These are phyloP conservation scores for Tridacna gigas DNA, from an alignment of 2,888 invertebrate species.

Conservation along the genomic window DNA sequence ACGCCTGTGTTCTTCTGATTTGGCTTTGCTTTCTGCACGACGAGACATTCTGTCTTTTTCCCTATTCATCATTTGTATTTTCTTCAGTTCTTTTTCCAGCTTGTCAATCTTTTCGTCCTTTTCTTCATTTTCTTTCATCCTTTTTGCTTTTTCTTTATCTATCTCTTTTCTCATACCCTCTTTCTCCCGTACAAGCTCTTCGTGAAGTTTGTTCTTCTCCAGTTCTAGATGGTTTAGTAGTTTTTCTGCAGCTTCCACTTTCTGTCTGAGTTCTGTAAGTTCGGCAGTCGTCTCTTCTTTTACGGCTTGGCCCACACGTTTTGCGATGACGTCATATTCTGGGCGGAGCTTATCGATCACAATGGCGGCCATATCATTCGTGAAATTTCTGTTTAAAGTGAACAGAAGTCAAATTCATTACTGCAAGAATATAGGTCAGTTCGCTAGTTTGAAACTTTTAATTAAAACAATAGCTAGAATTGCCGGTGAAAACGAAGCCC, in stretches of 20 bases:
- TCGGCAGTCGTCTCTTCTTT: constrained; percentile 22
- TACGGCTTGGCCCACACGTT: constrained; percentile 20
- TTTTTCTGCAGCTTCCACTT: constrained; percentile 34
- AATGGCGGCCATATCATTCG: constrained; percentile 23
- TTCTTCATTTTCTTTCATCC: constrained; percentile 42
- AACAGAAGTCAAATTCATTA: not conserved
- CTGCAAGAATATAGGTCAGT: not conserved
- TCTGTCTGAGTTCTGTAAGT: constrained; percentile 20
- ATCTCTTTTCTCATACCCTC: constrained; percentile 46
- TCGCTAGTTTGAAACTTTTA: too few species aligned
- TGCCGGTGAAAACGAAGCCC: too few species aligned
- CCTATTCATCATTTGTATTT: constrained; percentile 34
- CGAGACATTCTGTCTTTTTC: constrained; percentile 44
- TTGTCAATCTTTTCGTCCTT: constrained; percentile 50
- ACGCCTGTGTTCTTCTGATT: constrained; percentile 51
- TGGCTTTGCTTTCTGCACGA: constrained; percentile 46
- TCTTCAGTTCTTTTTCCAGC: constrained; percentile 41
- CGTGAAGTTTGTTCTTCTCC: constrained; percentile 39
- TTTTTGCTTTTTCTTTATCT: constrained; percentile 46
- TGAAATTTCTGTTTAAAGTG: constrained; percentile 13
- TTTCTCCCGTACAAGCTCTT: constrained; percentile 23
- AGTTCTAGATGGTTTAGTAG: constrained; percentile 29
- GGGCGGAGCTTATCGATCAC: constrained; percentile 23
- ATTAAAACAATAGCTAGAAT: too few species aligned
- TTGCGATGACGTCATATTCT: constrained; percentile 22